Evolutionary conservation across 2,797 vertebrate genomes (phyloP), one percentile per base, ranked within the genome.

Genomic region (Sebastes itinus): DNA sequence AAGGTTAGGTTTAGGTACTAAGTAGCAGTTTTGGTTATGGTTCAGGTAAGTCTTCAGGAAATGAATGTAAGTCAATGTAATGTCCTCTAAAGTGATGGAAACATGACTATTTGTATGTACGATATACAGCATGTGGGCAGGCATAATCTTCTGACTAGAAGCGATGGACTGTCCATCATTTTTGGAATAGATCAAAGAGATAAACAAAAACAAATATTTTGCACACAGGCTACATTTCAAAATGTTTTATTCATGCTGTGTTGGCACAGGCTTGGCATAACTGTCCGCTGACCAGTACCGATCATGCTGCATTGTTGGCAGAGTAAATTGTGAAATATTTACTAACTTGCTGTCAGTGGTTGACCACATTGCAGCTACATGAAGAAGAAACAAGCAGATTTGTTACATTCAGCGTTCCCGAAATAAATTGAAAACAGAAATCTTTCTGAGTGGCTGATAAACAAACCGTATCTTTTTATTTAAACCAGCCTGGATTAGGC

Each of bases 371-470:
- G 59, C 56, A 30, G 54, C 64, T 22, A 55, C 70, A 76, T 78
- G 68, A 86, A 87, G 79, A 65, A 81, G 68, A 85, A 85, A 70
- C 65, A 86, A 54, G 73, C 33, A 80, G 72, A 87, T 86, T 77
- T 66, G 11, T 35, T 61, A 7, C 71, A 33, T 55, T 54, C 63
- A n/a, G 52, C 1, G 4, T 80, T 87, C 75, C 28, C 38, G 3
- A 61, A 84, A 72, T 80, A 66, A 87, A 88, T 82, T 11, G 5
- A 67, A 85, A 81, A 70, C 70, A 69, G 22, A 78, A 77, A 58
- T 78, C 52, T 78, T 7, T 85, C 30, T 27, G 58, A 72, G 27
- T 33, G 62, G 42, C 61, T 65, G 32, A 56, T 58, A 61, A 67
- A 75, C 65, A 61, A 87, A 85, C 35, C 30, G 27, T 61, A 22